Evolutionary conservation across 2,888 invertebrate genomes (phyloP).

Genomic region (Ctenicera cuprea): DNA sequence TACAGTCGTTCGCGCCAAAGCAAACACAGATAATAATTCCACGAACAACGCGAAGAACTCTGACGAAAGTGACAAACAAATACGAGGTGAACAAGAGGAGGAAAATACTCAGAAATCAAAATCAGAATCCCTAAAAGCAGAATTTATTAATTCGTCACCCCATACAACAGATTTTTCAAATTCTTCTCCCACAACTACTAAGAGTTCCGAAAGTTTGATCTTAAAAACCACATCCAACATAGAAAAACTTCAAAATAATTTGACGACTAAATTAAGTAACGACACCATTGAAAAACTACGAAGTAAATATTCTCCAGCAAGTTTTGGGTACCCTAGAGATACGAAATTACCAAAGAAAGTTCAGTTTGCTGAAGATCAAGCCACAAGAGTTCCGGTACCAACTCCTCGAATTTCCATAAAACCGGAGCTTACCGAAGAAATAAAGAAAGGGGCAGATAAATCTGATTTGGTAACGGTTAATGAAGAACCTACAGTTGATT

Average conservation of each 20-base stretch:
- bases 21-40: conserved; percentile 38
- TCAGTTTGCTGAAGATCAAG: conserved; percentile 39
- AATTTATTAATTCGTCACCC: conserved; percentile 2
- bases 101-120: neutral
- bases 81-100: neutral
- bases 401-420: conserved; percentile 33
- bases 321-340: conserved; percentile 62
- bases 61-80: conserved; percentile 10
- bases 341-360: conserved; percentile 46
- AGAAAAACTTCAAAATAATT: conserved; percentile 51
- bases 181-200: neutral
- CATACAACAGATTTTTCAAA: neutral
- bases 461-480: no score
- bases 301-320: conserved; percentile 64
- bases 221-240: conserved; percentile 45
- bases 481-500: neutral
- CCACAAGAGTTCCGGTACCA: conserved; percentile 42
- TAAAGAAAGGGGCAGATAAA: neutral
- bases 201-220: conserved; percentile 25
- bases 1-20: conserved; percentile 28
- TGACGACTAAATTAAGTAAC: conserved; percentile 56
- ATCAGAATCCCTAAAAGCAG: neutral
- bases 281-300: conserved; percentile 59
- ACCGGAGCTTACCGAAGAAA: neutral
- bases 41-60: conserved; percentile 14